phyloP scores from a whole-genome alignment of 2,888 invertebrate genomes.

The Ichneumoninae sp. region DNA sequence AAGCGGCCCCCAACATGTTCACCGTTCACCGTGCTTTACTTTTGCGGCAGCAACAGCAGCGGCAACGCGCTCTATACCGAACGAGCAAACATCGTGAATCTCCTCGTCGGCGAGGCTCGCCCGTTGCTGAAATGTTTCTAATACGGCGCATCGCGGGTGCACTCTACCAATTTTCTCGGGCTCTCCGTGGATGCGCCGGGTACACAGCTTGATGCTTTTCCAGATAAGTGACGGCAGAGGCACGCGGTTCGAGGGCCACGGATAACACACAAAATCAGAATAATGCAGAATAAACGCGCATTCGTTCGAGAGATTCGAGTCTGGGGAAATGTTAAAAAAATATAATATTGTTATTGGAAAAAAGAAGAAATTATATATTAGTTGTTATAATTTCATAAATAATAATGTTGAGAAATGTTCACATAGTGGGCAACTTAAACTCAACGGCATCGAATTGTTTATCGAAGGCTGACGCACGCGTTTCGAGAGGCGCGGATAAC shows the following conservation, averaged over 20 bases:
- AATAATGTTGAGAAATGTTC: no score
- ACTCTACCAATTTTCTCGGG: constrained; percentile 27
- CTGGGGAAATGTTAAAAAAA: no score
- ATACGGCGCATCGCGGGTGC: constrained; percentile 32
- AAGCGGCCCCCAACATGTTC: constrained; percentile 6
- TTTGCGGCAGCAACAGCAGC: constrained; percentile 3
- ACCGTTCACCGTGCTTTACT: constrained; percentile 7
- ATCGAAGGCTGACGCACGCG: no score
- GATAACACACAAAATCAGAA: neutral
- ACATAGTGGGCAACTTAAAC: no score
- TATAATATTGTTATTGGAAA: no score
- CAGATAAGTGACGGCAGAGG: neutral
- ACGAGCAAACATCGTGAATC: constrained; percentile 48
- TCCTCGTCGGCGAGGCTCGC: neutral
- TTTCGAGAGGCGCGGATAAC: neutral
- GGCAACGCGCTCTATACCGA: neutral
- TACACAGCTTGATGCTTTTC: neutral
- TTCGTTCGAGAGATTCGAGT: no score
- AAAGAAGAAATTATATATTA: no score
- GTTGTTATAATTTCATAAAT: neutral
- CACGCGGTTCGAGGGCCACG: neutral
- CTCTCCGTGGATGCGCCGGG: constrained; percentile 1
- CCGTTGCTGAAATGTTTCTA: constrained; percentile 42
- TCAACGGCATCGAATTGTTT: no score
- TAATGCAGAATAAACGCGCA: neutral